Base-by-base conservation (phyloP, 30 jellyfish, hydroid and myxozoan species). In the Catostylus mosaicus region DNA sequence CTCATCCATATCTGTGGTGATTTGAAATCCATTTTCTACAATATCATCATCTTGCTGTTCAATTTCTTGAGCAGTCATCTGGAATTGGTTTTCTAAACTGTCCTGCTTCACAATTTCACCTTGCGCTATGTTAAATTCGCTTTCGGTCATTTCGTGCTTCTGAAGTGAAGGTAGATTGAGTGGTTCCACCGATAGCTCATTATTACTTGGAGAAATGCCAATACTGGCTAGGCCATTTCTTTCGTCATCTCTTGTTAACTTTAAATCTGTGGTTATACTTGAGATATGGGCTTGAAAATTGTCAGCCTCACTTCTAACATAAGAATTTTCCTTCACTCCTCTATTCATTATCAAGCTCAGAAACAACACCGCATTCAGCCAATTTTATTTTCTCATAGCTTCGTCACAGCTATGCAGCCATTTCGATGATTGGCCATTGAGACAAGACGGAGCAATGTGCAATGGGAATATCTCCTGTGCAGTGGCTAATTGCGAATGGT, bases 171-270 rank as follows among this genome's bases (percentile, higher is more conserved):
- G 71, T 20, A 59, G 4, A 3, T 36, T 1, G 20, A 59, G 38
- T 22, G 71, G 38, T 16, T 59, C 71, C 19, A 19, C 71, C 1
- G 40, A 59, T 4, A 5, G 6, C 9, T 59, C 71, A 59, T 11
- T n/a, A 7, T 59, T 37, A 59, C 38, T 37, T 59, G 71, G 23
- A 1, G 23, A 23, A 16, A 23, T 59, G n/a, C n/a, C n/a, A n/a
- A n/a, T n/a, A n/a, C n/a, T n/a, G 71, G 23, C 38, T 59, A 59
- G 71, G 71, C 71, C 71, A 59, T 59, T 23, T 59, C 37, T 37
- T 3, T 36, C 71, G 26, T 18, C 71, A 27, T 16, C 38, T 2
- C 23, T 23, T 23, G 71, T 1, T 23, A 59, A 16, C 38, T 27
- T 6, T 16, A 23, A 11, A 59, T 36, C 9, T 18, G 8, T 59